phyloP scores from a whole-genome alignment of 2,113 vertebrate species.

The Tautogolabrus adspersus region DNA sequence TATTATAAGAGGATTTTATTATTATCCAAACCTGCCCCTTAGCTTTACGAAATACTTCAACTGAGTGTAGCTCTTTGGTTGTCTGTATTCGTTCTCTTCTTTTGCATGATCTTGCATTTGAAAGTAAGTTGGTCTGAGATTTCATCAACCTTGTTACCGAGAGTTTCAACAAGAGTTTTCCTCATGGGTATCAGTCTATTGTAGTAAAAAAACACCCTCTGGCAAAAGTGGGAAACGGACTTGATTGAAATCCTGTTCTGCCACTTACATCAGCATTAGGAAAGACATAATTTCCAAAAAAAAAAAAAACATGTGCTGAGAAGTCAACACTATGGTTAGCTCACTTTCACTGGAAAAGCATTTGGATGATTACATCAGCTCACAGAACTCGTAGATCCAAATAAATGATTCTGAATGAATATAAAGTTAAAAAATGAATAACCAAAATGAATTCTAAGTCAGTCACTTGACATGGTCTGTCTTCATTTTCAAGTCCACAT shows the following conservation, averaged over 20 bases:
- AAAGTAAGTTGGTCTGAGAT: not conserved
- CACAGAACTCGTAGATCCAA: not conserved
- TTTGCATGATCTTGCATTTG: constrained; percentile 20
- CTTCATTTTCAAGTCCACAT: not conserved
- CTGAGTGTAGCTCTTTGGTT: not conserved
- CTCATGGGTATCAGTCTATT: not conserved
- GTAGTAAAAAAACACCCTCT: not conserved
- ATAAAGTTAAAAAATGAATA: not conserved
- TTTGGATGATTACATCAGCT: not conserved
- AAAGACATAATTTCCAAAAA: not conserved
- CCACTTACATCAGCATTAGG: not conserved
- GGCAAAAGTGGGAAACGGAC: too few species aligned
- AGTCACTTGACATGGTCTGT: too few species aligned
- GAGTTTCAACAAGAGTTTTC: not conserved
- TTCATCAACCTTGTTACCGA: not conserved
- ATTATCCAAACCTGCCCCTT: not conserved
- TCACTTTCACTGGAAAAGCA: not conserved
- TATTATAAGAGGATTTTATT: constrained; percentile 2
- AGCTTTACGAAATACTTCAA: not conserved
- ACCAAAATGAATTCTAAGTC: not conserved
- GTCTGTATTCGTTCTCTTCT: not conserved
- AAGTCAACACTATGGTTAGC: not conserved
- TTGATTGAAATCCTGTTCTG: too few species aligned
- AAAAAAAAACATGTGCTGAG: not conserved
- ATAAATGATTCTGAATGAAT: not conserved